phyloP scores from a whole-genome alignment of 1,140 invertebrate species.

The Drosophila micromelanica region DNA sequence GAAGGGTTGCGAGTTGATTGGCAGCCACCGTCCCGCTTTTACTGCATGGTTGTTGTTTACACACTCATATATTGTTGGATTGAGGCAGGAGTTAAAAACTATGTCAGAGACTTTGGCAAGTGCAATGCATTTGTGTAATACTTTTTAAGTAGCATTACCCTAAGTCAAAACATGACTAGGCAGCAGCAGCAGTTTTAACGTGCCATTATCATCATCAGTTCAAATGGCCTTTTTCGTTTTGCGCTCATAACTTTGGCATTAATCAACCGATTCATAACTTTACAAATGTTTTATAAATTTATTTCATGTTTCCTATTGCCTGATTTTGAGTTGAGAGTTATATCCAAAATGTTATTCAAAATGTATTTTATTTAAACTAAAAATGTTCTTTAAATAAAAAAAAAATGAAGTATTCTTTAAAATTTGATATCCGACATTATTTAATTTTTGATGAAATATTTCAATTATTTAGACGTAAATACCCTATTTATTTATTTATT shows the following conservation, averaged over 20 bases:
- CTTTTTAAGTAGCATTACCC: slow-evolving; percentile 70
- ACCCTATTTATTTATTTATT: no score
- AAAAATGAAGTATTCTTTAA: no score
- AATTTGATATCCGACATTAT: no score
- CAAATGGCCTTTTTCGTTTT: not conserved
- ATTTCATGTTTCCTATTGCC: no score
- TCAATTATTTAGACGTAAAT: no score
- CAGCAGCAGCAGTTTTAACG: slow-evolving; percentile 6
- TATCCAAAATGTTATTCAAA: not conserved
- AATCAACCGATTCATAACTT: no score
- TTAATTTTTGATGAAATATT: not conserved
- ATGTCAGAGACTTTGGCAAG: slow-evolving; percentile 56
- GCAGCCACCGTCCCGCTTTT: slow-evolving; percentile 17
- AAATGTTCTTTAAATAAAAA: no score
- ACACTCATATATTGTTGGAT: slow-evolving; percentile 13
- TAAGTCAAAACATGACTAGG: slow-evolving; percentile 29
- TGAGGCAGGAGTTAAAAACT: slow-evolving; percentile 55
- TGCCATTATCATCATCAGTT: not conserved
- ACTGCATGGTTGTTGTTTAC: slow-evolving; percentile 15
- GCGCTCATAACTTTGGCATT: no score
- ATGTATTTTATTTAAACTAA: not conserved
- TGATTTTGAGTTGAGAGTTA: no score
- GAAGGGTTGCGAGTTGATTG: slow-evolving; percentile 55
- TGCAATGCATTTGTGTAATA: slow-evolving; percentile 72
- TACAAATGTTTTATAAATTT: no score